These are phyloP conservation scores for Autographa gamma DNA, from an alignment of 2,888 invertebrate species.

Conservation along the genomic window DNA sequence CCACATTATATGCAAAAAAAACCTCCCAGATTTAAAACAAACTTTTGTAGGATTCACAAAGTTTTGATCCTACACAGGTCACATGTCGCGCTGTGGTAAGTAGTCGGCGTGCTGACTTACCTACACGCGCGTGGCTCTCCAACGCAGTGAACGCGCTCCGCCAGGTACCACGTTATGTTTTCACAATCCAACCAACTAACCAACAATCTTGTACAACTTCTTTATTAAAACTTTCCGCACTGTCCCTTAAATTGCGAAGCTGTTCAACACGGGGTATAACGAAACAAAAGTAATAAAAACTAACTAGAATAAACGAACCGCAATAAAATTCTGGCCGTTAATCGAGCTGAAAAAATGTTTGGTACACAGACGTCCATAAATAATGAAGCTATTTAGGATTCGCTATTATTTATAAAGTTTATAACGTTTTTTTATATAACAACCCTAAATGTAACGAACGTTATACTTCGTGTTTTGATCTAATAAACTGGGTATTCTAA, in stretches of 20 bases:
- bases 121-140: too few species aligned
- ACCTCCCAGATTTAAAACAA: too few species aligned
- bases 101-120: too few species aligned
- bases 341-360: conserved; percentile 32
- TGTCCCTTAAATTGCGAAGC: conserved; percentile 35
- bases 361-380: conserved; percentile 13
- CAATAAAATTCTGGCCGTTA: conserved; percentile 26
- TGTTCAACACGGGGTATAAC: conserved; percentile 38
- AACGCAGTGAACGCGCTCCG: conserved; percentile 5
- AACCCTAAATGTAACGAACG: conserved; percentile 40
- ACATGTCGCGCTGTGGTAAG: too few species aligned
- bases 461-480: conserved; percentile 34
- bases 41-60: too few species aligned
- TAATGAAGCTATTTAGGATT: conserved; percentile 25
- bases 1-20: too few species aligned
- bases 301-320: conserved; percentile 30
- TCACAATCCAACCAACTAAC: neutral
- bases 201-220: conserved; percentile 22
- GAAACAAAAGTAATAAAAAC: conserved; percentile 47
- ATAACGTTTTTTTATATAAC: conserved; percentile 19
- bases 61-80: too few species aligned
- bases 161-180: conserved; percentile 5
- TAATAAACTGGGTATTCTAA: conserved; percentile 45
- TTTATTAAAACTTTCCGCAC: conserved; percentile 16
- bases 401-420: conserved; percentile 30